phyloP scores from a whole-genome alignment of 2,797 vertebrate genomes.

The Acrossocheilus fasciatus region DNA sequence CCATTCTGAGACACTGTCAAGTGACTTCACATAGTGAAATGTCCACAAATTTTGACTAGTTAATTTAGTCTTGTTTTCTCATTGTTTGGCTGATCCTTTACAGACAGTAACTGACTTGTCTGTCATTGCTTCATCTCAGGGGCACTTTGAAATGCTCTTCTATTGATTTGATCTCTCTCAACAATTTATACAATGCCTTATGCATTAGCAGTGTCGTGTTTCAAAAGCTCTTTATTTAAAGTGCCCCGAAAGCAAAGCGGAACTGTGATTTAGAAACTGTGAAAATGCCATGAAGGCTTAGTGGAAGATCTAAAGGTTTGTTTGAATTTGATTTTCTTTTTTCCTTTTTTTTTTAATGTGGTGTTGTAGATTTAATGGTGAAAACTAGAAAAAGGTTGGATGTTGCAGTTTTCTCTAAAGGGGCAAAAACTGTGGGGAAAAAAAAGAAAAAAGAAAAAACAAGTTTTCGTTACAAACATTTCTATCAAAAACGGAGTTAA shows the following conservation, averaged over 20 bases:
- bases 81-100: background rate
- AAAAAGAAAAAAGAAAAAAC: fast-evolving
- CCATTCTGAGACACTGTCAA: background rate
- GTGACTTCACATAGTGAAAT: background rate
- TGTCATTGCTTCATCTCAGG: background rate
- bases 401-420: background rate
- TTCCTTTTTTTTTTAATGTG: background rate
- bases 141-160: background rate
- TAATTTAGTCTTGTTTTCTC: background rate
- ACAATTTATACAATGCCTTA: background rate
- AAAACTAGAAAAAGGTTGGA: background rate
- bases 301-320: background rate
- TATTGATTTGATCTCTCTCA: conserved; percentile 11
- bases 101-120: background rate
- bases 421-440: background rate
- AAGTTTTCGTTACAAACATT: background rate
- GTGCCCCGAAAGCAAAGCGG: background rate
- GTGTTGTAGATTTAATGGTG: background rate
- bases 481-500: background rate
- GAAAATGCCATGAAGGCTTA: background rate
- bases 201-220: background rate
- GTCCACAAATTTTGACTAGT: background rate
- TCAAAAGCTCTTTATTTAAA: conserved; percentile 18
- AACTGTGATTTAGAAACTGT: background rate
- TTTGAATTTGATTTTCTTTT: background rate